These are phyloP conservation scores for Embiotoca jacksoni DNA, from an alignment of 2,113 vertebrate genomes.

Conservation along the genomic window DNA sequence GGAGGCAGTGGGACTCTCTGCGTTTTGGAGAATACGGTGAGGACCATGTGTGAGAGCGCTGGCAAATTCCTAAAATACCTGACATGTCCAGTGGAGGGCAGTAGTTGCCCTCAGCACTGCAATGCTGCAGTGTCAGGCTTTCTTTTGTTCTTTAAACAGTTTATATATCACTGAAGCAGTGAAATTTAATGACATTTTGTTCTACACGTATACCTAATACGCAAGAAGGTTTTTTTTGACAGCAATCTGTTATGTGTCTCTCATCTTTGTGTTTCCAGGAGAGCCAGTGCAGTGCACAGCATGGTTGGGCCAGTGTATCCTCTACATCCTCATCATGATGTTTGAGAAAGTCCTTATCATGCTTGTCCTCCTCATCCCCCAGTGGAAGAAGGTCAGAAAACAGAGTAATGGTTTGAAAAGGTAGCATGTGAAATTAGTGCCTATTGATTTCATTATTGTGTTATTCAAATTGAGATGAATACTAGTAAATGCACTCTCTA, in stretches of 20 bases:
- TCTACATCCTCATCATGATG: conserved; percentile 98
- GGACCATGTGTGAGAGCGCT: conserved; percentile 1
- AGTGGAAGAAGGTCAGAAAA: conserved; percentile 94
- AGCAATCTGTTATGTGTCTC: not conserved
- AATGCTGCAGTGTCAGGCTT: conserved; percentile 12
- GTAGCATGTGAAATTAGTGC: not conserved
- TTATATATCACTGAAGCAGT: conserved; percentile 17
- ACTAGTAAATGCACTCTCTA: not conserved
- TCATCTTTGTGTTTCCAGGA: conserved; percentile 80
- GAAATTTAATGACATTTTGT: conserved; percentile 5
- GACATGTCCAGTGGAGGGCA: conserved; percentile 63
- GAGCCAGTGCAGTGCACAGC: conserved; percentile 94
- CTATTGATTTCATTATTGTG: not conserved
- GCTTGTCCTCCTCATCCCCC: conserved; percentile 94
- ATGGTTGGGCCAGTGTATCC: conserved; percentile 95
- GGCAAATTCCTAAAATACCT: conserved; percentile 14
- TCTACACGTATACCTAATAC: not conserved
- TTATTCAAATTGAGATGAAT: not conserved
- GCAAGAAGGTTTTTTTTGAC: conserved; percentile 2
- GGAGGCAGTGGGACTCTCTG: conserved; percentile 97
- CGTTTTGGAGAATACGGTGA: conserved; percentile 99
- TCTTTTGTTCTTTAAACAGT: conserved; percentile 2
- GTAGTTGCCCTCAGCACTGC: conserved; percentile 10
- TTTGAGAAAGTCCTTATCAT: conserved; percentile 98
- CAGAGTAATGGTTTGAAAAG: not conserved